Evolutionary conservation across 2,113 vertebrate genomes (phyloP), one percentile per base, ranked within the genome.

Genomic region (Urocolius indicus): DNA sequence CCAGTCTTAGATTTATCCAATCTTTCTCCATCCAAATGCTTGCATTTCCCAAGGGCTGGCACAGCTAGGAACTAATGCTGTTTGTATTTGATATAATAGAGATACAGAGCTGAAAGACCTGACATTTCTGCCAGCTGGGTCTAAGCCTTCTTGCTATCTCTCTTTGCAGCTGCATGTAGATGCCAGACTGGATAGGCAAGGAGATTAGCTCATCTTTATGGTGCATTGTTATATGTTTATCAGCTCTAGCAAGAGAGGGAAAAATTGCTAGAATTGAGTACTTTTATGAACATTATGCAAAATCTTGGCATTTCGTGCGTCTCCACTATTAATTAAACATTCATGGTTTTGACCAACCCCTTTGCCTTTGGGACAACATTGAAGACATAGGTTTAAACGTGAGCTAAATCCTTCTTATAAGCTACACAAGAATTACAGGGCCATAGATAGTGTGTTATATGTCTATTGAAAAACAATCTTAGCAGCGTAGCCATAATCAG

Each of bases 81-180:
- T 91, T 93, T 94, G 46, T 45, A 32, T 91, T 87, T 94, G 90
- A 95, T 95, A 38, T 85, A 94, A 93, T 67, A 94, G 58, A 96
- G 91, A 94, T 93, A 80, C 13, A 85, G 93, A 80, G 55, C 74
- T 46, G 78, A 89, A 83, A 96, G 89, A 62, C 66, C 13, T 90
- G 76, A 73, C 52, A 38, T 83, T 92, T 80, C 80, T 95, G 91
- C 87, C 91, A 95, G 78, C 81, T 87, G 81, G 38, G 67, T 77
- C 67, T 85, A 90, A 94, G 57, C 82, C 82, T 87, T 77, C 62
- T 90, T 0, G 0, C 82, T 95, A 85, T 96, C 96, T 95, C 7
- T 88, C 78, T 91, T 72, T 91, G 92, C 94, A 96, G 93, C 93
- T 95, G 85, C 84, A 43, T 77, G 75, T 74, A 94, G 81, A 93